Evolutionary conservation across 2,797 vertebrate species (phyloP).

Genomic region (Phalloptychus januarius): DNA sequence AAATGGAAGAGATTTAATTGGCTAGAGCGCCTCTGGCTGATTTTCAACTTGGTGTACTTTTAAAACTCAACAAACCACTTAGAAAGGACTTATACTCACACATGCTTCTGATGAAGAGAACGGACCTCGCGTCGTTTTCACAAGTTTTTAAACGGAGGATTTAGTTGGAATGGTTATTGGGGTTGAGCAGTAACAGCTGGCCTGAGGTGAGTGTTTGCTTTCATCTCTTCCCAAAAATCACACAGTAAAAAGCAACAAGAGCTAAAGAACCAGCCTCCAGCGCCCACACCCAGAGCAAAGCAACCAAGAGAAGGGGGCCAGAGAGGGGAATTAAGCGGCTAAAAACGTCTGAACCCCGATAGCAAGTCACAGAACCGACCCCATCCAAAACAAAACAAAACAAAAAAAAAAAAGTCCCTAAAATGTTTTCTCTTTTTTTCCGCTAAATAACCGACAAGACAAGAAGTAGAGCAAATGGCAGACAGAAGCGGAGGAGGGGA

Average conservation of each 20-base stretch:
- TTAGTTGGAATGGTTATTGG: conserved; percentile 69
- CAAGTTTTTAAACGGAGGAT: conserved; percentile 71
- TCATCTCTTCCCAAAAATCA: conserved; percentile 87
- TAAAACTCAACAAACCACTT: conserved; percentile 46
- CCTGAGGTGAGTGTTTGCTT: conserved; percentile 91
- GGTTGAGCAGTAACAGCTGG: conserved; percentile 90
- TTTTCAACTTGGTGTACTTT: conserved; percentile 26
- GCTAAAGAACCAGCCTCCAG: conserved; percentile 28
- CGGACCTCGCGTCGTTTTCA: conserved; percentile 79
- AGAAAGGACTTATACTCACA: conserved; percentile 87
- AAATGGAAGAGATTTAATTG: conserved; percentile 19
- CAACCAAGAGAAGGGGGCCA: conserved; percentile 36
- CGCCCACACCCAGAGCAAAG: conserved; percentile 59
- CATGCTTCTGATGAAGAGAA: conserved; percentile 67
- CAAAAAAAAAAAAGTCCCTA: conserved; percentile 7
- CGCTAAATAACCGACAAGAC: conserved; percentile 34
- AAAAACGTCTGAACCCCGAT: conserved; percentile 1
- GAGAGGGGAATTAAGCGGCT: conserved; percentile 27
- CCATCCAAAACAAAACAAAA: conserved; percentile 17
- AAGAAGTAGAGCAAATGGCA: conserved; percentile 45
- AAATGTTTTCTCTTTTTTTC: conserved; percentile 23
- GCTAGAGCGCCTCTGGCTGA: conserved; percentile 4
- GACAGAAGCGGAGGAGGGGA: conserved; percentile 36
- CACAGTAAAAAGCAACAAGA: conserved; percentile 44
- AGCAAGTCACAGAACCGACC: conserved; percentile 29